These are phyloP conservation scores for Drosophila sturtevanti DNA, from an alignment of 1,140 invertebrate genomes.

Conservation along the genomic window DNA sequence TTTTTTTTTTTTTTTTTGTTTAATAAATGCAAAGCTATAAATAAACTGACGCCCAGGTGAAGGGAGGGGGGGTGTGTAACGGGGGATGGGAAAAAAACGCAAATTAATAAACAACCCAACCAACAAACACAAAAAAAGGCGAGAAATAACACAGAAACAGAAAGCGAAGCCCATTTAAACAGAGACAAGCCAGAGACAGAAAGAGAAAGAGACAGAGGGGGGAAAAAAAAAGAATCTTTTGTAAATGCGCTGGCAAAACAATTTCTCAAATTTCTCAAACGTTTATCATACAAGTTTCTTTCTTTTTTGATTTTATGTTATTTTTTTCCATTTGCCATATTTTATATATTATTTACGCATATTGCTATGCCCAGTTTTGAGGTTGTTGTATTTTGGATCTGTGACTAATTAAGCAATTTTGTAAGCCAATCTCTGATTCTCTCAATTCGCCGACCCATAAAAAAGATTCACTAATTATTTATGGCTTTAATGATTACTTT, in stretches of 20 bases:
- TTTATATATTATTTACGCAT: conserved; percentile 77
- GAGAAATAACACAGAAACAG: conserved; percentile 17
- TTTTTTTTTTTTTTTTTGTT: conserved; percentile 38
- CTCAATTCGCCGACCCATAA: conserved; percentile 34
- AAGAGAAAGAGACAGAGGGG: conserved; percentile 9
- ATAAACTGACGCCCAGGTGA: conserved; percentile 72
- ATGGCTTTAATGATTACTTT: conserved; percentile 74
- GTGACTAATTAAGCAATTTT: conserved; percentile 80
- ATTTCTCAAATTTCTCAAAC: conserved; percentile 73
- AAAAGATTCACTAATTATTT: conserved; percentile 64
- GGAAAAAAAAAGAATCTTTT: conserved; percentile 37
- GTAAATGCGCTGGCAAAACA: conserved; percentile 38
- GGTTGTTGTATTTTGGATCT: conserved; percentile 22
- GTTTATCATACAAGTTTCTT: conserved; percentile 62
- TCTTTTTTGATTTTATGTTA: conserved; percentile 12
- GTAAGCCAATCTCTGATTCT: conserved; percentile 53
- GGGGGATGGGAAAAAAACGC: conserved; percentile 4
- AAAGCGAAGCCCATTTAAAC: conserved; percentile 2
- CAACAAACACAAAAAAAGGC: conserved; percentile 7
- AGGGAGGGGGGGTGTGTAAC: conserved; percentile 7
- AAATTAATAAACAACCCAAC: conserved; percentile 65
- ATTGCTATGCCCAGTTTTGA: conserved; percentile 40
- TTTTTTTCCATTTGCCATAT: conserved; percentile 49
- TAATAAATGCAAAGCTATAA: conserved; percentile 79
- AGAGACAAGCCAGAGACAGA: neutral